Evolutionary conservation across 1,140 invertebrate species (phyloP).

Genomic region (Penaeus japonicus): DNA sequence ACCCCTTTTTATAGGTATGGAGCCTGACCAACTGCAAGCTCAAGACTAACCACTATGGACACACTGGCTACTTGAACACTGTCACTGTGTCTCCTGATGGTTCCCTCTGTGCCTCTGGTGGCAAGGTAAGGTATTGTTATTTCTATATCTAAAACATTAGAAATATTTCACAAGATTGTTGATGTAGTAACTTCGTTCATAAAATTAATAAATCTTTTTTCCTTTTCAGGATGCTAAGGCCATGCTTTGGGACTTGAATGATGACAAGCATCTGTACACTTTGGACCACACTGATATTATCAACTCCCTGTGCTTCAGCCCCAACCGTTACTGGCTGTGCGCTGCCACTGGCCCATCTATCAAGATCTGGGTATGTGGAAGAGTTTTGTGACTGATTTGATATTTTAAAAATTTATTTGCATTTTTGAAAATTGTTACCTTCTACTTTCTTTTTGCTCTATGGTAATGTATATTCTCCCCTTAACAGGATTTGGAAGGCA

Average conservation of each 20-base stretch:
- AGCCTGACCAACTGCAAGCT: constrained; percentile 98
- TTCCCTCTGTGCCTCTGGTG: constrained; percentile 98
- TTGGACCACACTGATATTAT: constrained; percentile 98
- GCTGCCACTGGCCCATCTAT: constrained; percentile 99
- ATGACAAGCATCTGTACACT: constrained; percentile 99
- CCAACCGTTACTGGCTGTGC: constrained; percentile 99
- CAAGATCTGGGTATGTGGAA: constrained; percentile 91
- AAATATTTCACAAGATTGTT: neutral
- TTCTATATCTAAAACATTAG: neutral
- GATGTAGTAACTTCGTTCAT: too few species aligned
- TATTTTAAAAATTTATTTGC: neutral
- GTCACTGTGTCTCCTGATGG: constrained; percentile 99
- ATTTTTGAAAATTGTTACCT: constrained; percentile 38
- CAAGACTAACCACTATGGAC: constrained; percentile 98
- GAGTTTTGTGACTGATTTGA: too few species aligned
- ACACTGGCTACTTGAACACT: constrained; percentile 96
- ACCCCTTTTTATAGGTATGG: constrained; percentile 84
- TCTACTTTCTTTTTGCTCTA: neutral
- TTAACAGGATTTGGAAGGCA: constrained; percentile 93
- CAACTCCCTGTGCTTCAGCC: constrained; percentile 97
- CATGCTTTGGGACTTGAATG: constrained; percentile 99
- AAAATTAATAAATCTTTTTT: too few species aligned
- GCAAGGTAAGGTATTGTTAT: constrained; percentile 76
- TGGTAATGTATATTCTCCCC: constrained; percentile 39
- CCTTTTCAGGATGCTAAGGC: constrained; percentile 89